Evolutionary conservation across 2,113 vertebrate species (phyloP).

Genomic region (Pelecanoides urinatrix): DNA sequence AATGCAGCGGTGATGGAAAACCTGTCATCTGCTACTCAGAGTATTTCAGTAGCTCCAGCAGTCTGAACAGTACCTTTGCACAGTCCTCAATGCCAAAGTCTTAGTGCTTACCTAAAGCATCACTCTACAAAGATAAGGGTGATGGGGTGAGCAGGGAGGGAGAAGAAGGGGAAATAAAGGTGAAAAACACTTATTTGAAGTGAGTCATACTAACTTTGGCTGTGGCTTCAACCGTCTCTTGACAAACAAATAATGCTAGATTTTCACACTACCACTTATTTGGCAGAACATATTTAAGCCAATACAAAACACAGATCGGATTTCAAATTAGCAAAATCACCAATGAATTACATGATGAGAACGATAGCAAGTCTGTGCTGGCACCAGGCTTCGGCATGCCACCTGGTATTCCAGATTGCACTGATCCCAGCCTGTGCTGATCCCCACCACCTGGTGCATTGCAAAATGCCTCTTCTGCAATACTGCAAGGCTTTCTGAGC

Average conservation of each 20-base stretch:
- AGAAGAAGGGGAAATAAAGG: not conserved
- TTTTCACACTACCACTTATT: constrained; percentile 45
- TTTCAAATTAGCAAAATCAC: constrained; percentile 56
- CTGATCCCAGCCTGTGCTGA: constrained; percentile 33
- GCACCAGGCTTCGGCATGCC: constrained; percentile 30
- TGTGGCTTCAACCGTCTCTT: not conserved
- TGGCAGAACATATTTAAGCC: constrained; percentile 41
- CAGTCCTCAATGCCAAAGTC: not conserved
- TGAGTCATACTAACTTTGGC: not conserved
- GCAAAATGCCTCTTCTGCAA: constrained; percentile 30
- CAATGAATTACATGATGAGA: not conserved
- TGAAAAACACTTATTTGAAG: not conserved
- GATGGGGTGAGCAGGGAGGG: not conserved
- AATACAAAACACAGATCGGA: constrained; percentile 23
- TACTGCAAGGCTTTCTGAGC: constrained; percentile 23
- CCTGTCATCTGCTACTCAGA: not conserved
- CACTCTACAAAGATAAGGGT: not conserved
- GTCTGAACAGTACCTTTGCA: not conserved
- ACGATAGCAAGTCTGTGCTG: constrained; percentile 21
- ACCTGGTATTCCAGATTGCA: constrained; percentile 66
- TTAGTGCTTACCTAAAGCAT: not conserved
- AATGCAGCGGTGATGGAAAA: not conserved
- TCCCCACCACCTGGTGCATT: constrained; percentile 45
- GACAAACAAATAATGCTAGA: constrained; percentile 35
- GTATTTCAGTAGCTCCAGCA: not conserved